phyloP scores from a whole-genome alignment of 2,888 invertebrate species.

The Julus scanicus region DNA sequence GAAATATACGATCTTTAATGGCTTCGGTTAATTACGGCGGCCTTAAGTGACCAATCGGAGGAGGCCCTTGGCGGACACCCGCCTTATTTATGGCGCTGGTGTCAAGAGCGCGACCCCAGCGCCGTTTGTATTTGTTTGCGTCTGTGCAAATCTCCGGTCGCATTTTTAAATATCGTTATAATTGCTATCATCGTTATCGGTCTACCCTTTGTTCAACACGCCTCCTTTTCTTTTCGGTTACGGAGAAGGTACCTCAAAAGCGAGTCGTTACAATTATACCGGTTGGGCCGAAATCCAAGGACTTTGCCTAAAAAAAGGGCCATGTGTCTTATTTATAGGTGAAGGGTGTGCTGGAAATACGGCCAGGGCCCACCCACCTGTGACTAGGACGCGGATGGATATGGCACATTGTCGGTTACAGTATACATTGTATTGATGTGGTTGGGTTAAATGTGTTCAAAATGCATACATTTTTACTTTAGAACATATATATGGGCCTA shows the following conservation, averaged over 20 bases:
- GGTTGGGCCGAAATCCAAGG: neutral
- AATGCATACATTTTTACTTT: too few relatives aligned
- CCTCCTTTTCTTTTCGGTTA: neutral
- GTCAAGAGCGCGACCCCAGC: neutral
- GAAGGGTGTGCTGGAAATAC: too few relatives aligned
- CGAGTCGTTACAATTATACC: too few relatives aligned
- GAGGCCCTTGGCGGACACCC: neutral
- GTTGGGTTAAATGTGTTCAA: too few relatives aligned
- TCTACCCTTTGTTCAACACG: neutral
- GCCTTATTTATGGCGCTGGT: neutral
- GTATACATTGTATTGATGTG: too few relatives aligned
- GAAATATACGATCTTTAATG: neutral
- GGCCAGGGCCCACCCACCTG: too few relatives aligned
- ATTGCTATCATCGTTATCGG: neutral
- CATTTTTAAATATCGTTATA: neutral
- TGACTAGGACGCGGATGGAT: too few relatives aligned
- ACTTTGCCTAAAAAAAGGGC: neutral
- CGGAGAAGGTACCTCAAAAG: too few relatives aligned
- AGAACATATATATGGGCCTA: too few relatives aligned
- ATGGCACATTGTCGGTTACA: too few relatives aligned
- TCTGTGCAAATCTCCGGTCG: neutral
- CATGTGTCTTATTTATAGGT: neutral
- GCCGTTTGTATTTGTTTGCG: neutral
- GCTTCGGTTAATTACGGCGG: neutral
- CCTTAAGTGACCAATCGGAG: neutral